Conservation (phyloP, 1,140 invertebrate species). For the Helicoverpa zea region DNA sequence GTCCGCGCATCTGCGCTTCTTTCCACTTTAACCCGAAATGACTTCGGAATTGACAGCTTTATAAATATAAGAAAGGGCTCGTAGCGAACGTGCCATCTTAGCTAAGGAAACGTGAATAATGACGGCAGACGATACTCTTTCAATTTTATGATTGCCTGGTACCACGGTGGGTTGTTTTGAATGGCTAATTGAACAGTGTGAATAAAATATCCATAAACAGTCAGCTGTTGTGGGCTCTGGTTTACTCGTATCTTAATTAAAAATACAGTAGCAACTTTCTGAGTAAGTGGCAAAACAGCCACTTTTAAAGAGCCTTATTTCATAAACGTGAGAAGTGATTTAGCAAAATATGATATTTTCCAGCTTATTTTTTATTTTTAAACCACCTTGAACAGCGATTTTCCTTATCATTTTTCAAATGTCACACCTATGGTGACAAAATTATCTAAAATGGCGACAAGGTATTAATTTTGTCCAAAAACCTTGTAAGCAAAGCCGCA, state of each 20-base stretch:
- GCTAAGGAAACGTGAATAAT: conserved; percentile 42
- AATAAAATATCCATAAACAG: conserved; percentile 31
- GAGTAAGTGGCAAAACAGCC: neutral
- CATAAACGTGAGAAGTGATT: too few relatives aligned
- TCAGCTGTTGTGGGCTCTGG: neutral
- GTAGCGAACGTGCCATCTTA: conserved; percentile 25
- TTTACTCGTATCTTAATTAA: conserved; percentile 25
- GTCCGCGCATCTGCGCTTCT: conserved; percentile 74
- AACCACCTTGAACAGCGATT: conserved; percentile 15
- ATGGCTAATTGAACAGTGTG: conserved; percentile 41
- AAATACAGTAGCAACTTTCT: neutral
- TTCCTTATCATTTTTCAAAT: neutral
- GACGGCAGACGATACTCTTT: conserved; percentile 41
- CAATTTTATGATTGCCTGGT: conserved; percentile 54
- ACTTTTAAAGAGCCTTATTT: neutral
- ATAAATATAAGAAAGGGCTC: conserved; percentile 75
- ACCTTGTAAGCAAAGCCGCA: conserved; percentile 21
- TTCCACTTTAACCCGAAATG: conserved; percentile 74
- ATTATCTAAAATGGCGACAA: neutral
- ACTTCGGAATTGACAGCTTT: conserved; percentile 81
- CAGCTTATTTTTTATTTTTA: neutral
- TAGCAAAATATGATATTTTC: too few relatives aligned
- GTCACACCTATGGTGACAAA: neutral
- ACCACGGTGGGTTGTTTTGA: conserved; percentile 9
- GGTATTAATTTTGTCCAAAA: conserved; percentile 15